Base-by-base conservation (phyloP, 2,888 invertebrate species). In the Polydrusus cervinus region DNA sequence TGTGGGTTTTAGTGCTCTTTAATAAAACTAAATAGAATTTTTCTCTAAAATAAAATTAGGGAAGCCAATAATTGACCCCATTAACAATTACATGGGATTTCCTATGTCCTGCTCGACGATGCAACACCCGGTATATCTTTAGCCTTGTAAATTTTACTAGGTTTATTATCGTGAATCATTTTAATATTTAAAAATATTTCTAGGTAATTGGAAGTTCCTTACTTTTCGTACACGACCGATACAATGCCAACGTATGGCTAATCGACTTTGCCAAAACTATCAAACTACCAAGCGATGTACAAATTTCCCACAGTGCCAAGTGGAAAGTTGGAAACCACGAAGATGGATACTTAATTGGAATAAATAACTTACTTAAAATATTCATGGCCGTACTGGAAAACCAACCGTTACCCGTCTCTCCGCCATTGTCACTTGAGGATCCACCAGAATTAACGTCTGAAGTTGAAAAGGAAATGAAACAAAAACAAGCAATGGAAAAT, bases 231-330 rank as follows among this genome's bases (percentile, higher is more conserved):
- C 98, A 97, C 88, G 98, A 99, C 87, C 91, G 92, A 71, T 91
- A 91, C 79, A 94, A 93, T 85, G 96, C 97, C 34, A 95, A 95
- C 77, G 93, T 97, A 13, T 99, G 98, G 98, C 91, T 99, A 89
- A 99, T 99, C 80, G 98, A 99, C 88, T 99, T 99, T 85, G 98
- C 98, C 61, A 99, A 99, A 88, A 97, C 97, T 0, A 91, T 96
- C 57, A 91, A 92, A 13, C 89, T 98, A 45, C 95, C 97, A 0
- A 90, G 91, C 0, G 91, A 93, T 77, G 88, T 93, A 76, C 89
- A 86, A 47, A 95, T 97, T 74, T 91, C 92, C 82, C 98, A 98
- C 87, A 91, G 91, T 77, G 91, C 93, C 20, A 92, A 92, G 67
- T 98, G 98, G 98, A 93, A 93, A 84, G 97, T 97, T 75, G 97